These are phyloP conservation scores for Cichladusa arquata DNA, from an alignment of 2,113 vertebrate species.

Conservation along the genomic window DNA sequence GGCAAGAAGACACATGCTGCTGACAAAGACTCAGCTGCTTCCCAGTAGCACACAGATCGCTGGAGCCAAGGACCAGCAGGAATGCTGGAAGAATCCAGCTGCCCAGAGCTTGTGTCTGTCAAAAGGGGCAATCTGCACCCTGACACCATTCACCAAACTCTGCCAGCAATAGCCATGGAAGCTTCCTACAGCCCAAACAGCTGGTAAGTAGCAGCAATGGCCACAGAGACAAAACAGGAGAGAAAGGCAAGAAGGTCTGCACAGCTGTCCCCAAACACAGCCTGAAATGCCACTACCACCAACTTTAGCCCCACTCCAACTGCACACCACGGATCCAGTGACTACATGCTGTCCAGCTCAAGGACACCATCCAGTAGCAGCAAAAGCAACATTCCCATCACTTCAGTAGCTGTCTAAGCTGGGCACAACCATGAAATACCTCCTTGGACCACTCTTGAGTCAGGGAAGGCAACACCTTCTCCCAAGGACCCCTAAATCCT, in stretches of 20 bases:
- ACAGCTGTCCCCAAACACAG: background rate
- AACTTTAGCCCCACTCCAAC: background rate
- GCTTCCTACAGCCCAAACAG: background rate
- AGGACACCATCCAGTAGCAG: background rate
- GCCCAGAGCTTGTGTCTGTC: background rate
- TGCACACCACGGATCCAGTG: background rate
- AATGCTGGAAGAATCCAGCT: background rate
- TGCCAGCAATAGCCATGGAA: background rate
- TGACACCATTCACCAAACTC: background rate
- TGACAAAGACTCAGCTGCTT: background rate
- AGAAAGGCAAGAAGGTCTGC: background rate
- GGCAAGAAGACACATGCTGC: background rate
- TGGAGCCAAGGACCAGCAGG: background rate
- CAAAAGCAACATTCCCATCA: background rate
- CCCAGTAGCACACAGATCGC: background rate
- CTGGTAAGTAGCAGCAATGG: background rate
- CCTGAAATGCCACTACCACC: background rate
- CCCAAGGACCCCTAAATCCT: background rate
- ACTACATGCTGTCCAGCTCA: background rate
- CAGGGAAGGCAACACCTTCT: background rate
- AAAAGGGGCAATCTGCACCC: rapidly evolving
- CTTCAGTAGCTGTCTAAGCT: background rate
- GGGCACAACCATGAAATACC: background rate
- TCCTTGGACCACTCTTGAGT: background rate
- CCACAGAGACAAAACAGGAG: background rate